Evolutionary conservation across 1,140 invertebrate genomes (phyloP).

Genomic region (Brachionus koreanus): DNA sequence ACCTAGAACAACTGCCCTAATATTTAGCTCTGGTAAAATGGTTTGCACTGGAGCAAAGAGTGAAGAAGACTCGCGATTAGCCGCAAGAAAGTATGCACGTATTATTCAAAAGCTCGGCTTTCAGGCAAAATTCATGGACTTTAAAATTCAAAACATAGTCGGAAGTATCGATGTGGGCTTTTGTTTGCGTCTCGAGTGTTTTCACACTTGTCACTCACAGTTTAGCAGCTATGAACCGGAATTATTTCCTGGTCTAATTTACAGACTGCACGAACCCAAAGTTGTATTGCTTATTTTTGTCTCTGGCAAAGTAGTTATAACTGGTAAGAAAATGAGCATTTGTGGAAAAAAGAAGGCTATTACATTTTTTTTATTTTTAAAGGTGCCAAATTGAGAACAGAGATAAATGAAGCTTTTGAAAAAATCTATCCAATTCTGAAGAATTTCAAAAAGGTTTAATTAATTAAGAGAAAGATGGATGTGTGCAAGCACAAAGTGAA

Average conservation of each 20-base stretch:
- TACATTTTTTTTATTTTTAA: conserved; percentile 51
- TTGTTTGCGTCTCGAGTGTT: conserved; percentile 91
- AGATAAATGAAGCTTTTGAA: conserved; percentile 99
- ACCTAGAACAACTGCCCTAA: conserved; percentile 93
- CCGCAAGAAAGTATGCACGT: conserved; percentile 94
- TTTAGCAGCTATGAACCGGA: conserved; percentile 76
- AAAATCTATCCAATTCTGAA: conserved; percentile 99
- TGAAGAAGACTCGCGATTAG: conserved; percentile 91
- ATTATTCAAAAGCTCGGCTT: conserved; percentile 99
- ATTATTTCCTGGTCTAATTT: conserved; percentile 95
- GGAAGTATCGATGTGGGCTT: conserved; percentile 99
- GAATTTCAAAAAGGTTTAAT: conserved; percentile 67
- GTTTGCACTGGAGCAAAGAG: conserved; percentile 99
- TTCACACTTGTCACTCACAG: conserved; percentile 91
- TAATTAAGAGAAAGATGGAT: background rate
- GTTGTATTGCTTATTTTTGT: conserved; percentile 99
- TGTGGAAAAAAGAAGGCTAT: conserved; percentile 46
- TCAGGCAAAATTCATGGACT: conserved; percentile 96
- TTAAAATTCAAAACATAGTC: conserved; percentile 99
- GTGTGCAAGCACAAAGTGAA: background rate
- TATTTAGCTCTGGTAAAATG: conserved; percentile 99
- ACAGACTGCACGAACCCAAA: conserved; percentile 97
- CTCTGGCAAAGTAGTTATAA: conserved; percentile 94
- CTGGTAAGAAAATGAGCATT: conserved; percentile 65
- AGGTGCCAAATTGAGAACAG: conserved; percentile 94